Evolutionary conservation across 1,140 invertebrate genomes (phyloP).

Genomic region (Agrilus planipennis): DNA sequence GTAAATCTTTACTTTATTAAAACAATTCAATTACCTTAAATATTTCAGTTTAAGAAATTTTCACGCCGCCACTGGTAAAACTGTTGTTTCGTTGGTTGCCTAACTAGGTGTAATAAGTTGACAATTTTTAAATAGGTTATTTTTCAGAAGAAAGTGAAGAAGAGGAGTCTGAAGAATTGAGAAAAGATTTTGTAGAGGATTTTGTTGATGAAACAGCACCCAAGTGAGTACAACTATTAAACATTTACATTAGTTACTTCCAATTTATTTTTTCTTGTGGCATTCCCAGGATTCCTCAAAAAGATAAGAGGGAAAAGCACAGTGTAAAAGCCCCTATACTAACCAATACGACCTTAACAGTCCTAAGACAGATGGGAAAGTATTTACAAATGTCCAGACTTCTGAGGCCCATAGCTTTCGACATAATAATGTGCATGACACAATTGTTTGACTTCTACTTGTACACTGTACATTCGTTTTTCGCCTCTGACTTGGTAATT

Average conservation of each 20-base stretch:
- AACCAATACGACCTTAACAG: slow-evolving; percentile 88
- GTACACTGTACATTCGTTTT: slow-evolving; percentile 82
- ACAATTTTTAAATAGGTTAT: too few species aligned
- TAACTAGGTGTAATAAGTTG: too few species aligned
- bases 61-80: too few species aligned
- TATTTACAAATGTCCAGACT: slow-evolving; percentile 89
- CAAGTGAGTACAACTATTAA: too few species aligned
- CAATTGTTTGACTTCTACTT: slow-evolving; percentile 95
- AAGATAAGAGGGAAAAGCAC: slow-evolving; percentile 37
- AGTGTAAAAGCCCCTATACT: slow-evolving; percentile 25
- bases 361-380: slow-evolving; percentile 84
- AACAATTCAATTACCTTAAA: too few species aligned
- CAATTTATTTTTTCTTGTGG: too few species aligned
- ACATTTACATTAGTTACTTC: too few species aligned
- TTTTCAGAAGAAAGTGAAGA: slow-evolving; percentile 66
- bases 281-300: too few species aligned
- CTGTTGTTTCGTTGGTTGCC: too few species aligned
- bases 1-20: too few species aligned
- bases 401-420: slow-evolving; percentile 80
- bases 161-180: slow-evolving; percentile 60
- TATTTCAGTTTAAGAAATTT: too few species aligned
- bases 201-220: slow-evolving; percentile 35
- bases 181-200: slow-evolving; percentile 57
- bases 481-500: slow-evolving; percentile 60
- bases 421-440: slow-evolving; percentile 81